Conservation (phyloP, 2,113 vertebrate species). For the Dasyurus viverrinus region DNA sequence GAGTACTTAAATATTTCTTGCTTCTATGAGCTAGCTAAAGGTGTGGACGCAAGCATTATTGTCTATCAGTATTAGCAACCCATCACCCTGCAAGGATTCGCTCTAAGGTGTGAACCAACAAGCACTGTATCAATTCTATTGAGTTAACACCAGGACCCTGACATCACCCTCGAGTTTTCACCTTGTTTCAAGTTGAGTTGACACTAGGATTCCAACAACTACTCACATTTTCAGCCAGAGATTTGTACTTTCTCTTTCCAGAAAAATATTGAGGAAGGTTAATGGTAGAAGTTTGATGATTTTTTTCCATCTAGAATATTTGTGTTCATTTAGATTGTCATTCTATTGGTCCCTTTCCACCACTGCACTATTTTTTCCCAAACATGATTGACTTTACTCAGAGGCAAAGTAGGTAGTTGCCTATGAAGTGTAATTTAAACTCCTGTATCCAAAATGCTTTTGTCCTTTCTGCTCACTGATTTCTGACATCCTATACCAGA, state of each 20-base stretch:
- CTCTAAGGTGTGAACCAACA: too few relatives aligned
- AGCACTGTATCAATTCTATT: too few relatives aligned
- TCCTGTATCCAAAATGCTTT: background rate
- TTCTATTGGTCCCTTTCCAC: background rate
- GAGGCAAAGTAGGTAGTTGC: background rate
- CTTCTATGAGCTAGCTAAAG: too few relatives aligned
- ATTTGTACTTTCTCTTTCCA: background rate
- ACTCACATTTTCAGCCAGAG: background rate
- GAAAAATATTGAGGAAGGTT: background rate
- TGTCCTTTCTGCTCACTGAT: background rate
- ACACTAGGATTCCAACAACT: too few relatives aligned
- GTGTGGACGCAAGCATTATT: too few relatives aligned
- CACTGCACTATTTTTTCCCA: background rate
- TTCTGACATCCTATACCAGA: background rate
- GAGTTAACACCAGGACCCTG: too few relatives aligned
- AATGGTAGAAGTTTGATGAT: background rate
- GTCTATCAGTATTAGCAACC: too few relatives aligned
- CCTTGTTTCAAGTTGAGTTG: too few relatives aligned
- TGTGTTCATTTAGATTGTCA: background rate
- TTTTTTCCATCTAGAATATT: background rate
- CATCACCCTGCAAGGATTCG: too few relatives aligned
- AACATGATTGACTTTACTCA: background rate
- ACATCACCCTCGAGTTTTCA: too few relatives aligned
- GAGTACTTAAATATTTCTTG: too few relatives aligned
- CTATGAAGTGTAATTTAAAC: background rate